These are phyloP conservation scores for Polyergus mexicanus DNA, from an alignment of 1,140 invertebrate genomes.

Conservation along the genomic window DNA sequence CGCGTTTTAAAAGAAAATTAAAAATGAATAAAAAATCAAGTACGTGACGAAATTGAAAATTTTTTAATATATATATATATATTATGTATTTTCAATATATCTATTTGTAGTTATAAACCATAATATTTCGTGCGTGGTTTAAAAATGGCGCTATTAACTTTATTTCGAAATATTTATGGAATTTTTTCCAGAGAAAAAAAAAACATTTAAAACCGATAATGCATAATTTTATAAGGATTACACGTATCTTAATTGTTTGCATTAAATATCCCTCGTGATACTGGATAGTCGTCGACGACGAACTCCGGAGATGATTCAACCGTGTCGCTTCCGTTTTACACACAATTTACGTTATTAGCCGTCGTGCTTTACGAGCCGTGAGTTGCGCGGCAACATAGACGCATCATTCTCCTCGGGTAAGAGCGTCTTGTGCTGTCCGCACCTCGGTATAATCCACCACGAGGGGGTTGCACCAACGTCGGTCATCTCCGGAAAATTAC, in stretches of 20 bases:
- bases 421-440: conserved; percentile 38
- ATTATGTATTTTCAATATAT: no score
- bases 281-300: background rate
- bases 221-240: background rate
- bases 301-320: background rate
- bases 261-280: background rate
- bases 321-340: background rate
- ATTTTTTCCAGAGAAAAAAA: background rate
- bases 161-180: background rate
- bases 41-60: background rate
- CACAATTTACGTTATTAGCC: conserved; percentile 39
- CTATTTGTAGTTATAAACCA: background rate
- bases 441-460: conserved; percentile 34
- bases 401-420: conserved; percentile 27
- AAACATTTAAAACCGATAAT: background rate
- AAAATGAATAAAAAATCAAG: background rate
- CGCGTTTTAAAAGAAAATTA: background rate
- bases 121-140: background rate
- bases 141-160: background rate
- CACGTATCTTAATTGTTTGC: background rate
- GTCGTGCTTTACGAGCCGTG: conserved; percentile 28
- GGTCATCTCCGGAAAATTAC: conserved; percentile 64
- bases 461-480: conserved; percentile 32
- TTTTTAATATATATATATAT: background rate
- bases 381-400: conserved; percentile 17